Evolutionary conservation across 2,797 vertebrate genomes (phyloP).

Genomic region (Sebastes taczanowskii): DNA sequence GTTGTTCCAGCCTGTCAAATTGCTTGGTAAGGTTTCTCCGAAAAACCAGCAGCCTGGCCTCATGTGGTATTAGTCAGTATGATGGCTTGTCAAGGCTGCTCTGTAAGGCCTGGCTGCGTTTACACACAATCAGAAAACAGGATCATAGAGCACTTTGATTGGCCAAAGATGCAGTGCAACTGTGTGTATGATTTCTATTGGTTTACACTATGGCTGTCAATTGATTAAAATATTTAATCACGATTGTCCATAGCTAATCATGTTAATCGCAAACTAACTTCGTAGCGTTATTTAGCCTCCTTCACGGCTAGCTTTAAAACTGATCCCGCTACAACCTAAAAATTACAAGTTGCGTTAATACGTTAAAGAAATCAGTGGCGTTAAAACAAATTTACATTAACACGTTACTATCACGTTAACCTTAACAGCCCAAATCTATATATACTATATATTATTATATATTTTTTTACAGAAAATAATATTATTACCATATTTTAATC

Average conservation of each 20-base stretch:
- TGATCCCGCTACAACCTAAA: too few species aligned
- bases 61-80: conserved; percentile 60
- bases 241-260: too few species aligned
- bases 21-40: conserved; percentile 53
- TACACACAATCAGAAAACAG: neutral
- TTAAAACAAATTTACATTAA: too few species aligned
- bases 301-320: too few species aligned
- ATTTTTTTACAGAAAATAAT: too few species aligned
- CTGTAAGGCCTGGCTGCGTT: conserved; percentile 13
- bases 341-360: too few species aligned
- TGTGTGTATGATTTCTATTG: neutral
- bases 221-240: too few species aligned
- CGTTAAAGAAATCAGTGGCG: rapidly evolving
- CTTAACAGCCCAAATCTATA: too few species aligned
- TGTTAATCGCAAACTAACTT: too few species aligned
- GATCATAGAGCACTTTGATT: neutral
- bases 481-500: neutral
- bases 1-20: conserved; percentile 65
- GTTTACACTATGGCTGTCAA: neutral
- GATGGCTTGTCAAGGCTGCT: conserved; percentile 43
- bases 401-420: too few species aligned
- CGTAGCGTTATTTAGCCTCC: too few species aligned
- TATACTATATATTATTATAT: too few species aligned
- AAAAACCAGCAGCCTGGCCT: conserved; percentile 27
- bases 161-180: neutral